Evolutionary conservation across 2,888 invertebrate genomes (phyloP).

Genomic region (Celastrina argiolus): DNA sequence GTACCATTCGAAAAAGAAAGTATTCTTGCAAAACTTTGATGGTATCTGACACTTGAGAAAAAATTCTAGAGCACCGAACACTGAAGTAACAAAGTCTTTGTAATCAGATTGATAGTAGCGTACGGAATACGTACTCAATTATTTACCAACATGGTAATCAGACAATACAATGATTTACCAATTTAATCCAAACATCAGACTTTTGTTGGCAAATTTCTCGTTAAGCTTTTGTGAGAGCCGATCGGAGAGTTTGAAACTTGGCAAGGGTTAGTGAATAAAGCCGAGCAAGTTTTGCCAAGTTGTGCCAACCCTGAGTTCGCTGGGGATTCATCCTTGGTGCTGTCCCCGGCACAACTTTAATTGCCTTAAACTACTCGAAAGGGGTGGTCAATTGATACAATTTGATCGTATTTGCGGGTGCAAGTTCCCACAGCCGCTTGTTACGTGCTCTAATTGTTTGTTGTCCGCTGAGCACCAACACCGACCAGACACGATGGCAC

Average conservation of each 20-base stretch:
- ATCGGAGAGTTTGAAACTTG: constrained; percentile 50
- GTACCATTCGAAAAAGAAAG: background rate
- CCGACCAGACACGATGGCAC: background rate
- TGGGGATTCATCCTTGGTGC: constrained; percentile 38
- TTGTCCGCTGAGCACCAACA: background rate
- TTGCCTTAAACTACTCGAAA: constrained; percentile 52
- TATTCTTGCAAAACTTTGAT: background rate
- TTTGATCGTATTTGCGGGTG: constrained; percentile 52
- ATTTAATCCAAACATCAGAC: constrained; percentile 40
- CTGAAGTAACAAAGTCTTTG: background rate
- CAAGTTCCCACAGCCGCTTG: constrained; percentile 13
- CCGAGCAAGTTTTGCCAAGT: constrained; percentile 47
- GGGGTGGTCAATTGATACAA: constrained; percentile 56
- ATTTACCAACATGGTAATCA: background rate
- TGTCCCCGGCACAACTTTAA: constrained; percentile 60
- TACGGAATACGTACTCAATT: background rate
- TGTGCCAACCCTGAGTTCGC: constrained; percentile 33
- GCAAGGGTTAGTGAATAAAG: constrained; percentile 46
- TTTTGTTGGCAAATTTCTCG: constrained; percentile 63
- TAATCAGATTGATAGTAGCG: background rate
- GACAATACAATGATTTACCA: constrained; percentile 27
- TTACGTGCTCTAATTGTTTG: constrained; percentile 20
- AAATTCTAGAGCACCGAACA: background rate
- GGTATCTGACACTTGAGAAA: background rate
- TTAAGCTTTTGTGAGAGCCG: constrained; percentile 58